Conservation (phyloP, 2,113 vertebrate genomes). For the Eolophus roseicapilla region DNA sequence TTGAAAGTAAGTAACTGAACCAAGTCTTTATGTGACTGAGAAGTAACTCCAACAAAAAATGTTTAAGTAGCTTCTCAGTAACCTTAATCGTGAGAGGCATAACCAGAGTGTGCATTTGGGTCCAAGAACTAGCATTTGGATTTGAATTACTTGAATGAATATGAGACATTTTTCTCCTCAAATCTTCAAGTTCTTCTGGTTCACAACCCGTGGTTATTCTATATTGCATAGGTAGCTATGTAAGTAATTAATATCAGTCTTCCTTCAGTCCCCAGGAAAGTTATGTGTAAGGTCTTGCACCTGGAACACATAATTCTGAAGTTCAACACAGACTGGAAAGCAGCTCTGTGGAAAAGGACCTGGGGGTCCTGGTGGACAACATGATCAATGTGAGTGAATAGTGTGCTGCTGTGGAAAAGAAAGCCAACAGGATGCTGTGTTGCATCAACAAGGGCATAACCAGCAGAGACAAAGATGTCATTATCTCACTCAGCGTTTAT, state of each 20-base stretch:
- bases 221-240: neutral
- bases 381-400: neutral
- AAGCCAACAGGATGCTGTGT: too few species aligned
- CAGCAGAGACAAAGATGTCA: neutral
- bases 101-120: neutral
- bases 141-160: neutral
- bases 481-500: neutral
- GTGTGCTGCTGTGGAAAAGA: neutral
- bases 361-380: neutral
- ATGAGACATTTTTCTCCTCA: neutral
- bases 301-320: neutral
- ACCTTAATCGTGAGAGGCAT: neutral
- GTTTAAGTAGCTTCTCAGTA: neutral
- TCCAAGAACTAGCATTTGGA: neutral
- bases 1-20: neutral
- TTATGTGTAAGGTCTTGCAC: neutral
- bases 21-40: neutral
- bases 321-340: neutral
- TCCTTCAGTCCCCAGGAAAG: neutral
- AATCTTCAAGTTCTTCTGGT: neutral
- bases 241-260: neutral
- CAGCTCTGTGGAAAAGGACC: neutral
- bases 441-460: neutral
- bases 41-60: neutral
- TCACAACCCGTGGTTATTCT: neutral